Evolutionary conservation across 2,797 vertebrate species (phyloP), one percentile per base, ranked within the genome.

Genomic region (Galago senegalensis): DNA sequence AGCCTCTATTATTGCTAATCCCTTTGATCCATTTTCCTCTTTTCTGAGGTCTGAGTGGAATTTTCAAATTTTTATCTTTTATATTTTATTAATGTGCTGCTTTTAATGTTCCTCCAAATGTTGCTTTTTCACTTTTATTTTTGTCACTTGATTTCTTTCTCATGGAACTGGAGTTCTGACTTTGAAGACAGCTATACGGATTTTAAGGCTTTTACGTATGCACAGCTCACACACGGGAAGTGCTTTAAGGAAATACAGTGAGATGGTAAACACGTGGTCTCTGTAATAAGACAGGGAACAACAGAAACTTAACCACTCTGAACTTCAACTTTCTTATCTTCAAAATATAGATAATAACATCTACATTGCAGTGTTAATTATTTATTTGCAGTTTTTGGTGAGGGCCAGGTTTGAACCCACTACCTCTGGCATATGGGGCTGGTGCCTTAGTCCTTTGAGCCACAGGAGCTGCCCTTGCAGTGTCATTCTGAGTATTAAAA

Each of bases 11-110:
- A 95, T 95, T 97, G 95, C 84, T 95, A 98, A 96, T 96, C 94
- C 94, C 98, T 98, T 98, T 98, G 97, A 98, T 96, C 94, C 96
- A 97, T 96, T 98, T 98, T 98, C 91, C 96, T 97, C 91, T 97
- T 93, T 96, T 96, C 94, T 89, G 86, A 95, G 70, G 87, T 98
- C 93, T 82, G 49, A 31, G 17, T 91, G 80, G 93, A 94, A 93
- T 84, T 97, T 93, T 90, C 96, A 83, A 97, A 85, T 77, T 95
- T 97, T 98, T 92, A 91, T 87, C 94, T 97, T 97, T 97, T 97
- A 92, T 93, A 97, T 98, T 97, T 84, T 91, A 75, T 95, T 91
- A 60, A 92, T 93, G 23, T 18, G 40, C 87, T 95, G 86, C 61
- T 98, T 98, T 97, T 93, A 95, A 95, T 97, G 93, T 97, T 81